Evolutionary conservation across 1,140 invertebrate genomes (phyloP).

Genomic region (Cepaea nemoralis): DNA sequence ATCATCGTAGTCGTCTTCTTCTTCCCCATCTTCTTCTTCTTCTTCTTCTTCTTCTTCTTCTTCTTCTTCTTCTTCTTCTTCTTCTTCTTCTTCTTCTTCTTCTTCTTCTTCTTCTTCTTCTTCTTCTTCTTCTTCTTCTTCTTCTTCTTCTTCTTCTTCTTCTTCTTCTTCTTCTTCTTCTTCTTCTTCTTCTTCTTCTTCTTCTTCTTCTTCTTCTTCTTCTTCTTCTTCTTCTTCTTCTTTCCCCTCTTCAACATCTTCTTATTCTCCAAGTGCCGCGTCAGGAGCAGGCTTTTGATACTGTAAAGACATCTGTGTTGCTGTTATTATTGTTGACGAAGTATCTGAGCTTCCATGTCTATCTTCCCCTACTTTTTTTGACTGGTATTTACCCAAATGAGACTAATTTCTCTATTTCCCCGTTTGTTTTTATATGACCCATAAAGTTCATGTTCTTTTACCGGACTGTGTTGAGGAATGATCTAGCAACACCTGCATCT

Average conservation of each 20-base stretch:
- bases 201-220: background rate
- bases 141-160: constrained; percentile 24
- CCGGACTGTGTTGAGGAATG: too few relatives aligned
- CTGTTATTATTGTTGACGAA: too few relatives aligned
- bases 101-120: background rate
- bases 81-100: constrained; percentile 2
- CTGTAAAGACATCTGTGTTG: too few relatives aligned
- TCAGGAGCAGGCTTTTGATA: too few relatives aligned
- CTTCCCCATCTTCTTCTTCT: constrained; percentile 2
- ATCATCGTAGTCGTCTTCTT: background rate
- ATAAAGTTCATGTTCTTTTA: too few relatives aligned
- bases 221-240: background rate
- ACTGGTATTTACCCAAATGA: too few relatives aligned
- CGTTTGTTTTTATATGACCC: too few relatives aligned
- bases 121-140: constrained; percentile 22
- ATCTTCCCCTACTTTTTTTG: too few relatives aligned
- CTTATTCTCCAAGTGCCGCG: background rate
- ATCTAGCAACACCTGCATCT: too few relatives aligned
- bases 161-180: background rate
- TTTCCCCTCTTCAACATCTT: background rate
- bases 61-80: constrained; percentile 24
- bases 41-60: constrained; percentile 14
- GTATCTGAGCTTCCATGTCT: too few relatives aligned
- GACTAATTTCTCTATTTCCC: too few relatives aligned
- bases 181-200: background rate